Conservation (phyloP, 1,140 invertebrate genomes). For the Drosophila littoralis region DNA sequence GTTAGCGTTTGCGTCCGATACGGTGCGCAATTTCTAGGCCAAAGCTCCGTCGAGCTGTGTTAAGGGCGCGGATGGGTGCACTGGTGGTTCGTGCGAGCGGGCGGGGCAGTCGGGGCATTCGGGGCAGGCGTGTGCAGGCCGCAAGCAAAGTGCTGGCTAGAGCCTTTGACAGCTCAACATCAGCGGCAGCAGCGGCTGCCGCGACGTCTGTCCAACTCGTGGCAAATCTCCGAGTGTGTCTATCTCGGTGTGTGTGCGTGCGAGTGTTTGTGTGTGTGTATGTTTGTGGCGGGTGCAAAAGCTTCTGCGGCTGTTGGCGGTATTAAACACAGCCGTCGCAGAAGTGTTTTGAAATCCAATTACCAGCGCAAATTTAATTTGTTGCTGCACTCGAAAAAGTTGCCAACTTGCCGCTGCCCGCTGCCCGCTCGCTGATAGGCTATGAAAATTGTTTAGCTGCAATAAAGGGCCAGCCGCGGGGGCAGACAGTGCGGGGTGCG, state of each 20-base stretch:
- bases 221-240: constrained; percentile 40
- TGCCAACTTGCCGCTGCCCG: constrained; percentile 62
- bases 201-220: constrained; percentile 56
- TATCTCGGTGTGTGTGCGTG: constrained; percentile 18
- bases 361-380: constrained; percentile 83
- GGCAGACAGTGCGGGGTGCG: constrained; percentile 13
- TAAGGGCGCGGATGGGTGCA: background rate
- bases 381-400: constrained; percentile 83
- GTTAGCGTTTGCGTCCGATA: constrained; percentile 28
- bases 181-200: constrained; percentile 27
- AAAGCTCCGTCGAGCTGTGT: constrained; percentile 63
- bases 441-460: constrained; percentile 82
- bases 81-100: background rate
- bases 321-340: constrained; percentile 77
- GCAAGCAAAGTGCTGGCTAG: constrained; percentile 59
- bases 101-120: background rate
- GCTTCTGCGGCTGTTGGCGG: constrained; percentile 73
- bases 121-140: constrained; percentile 28
- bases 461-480: constrained; percentile 58
- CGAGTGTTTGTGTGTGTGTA: constrained; percentile 9
- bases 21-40: constrained; percentile 69
- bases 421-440: constrained; percentile 57
- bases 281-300: constrained; percentile 46
- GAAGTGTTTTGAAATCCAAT: constrained; percentile 83
- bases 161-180: constrained; percentile 58